Percentiles rank a stretch among this genome's conserved stretches.
These are phyloP conservation scores for Pemphredon lugubris DNA, from an alignment of 2,888 invertebrate genomes.

Conservation along the genomic window DNA sequence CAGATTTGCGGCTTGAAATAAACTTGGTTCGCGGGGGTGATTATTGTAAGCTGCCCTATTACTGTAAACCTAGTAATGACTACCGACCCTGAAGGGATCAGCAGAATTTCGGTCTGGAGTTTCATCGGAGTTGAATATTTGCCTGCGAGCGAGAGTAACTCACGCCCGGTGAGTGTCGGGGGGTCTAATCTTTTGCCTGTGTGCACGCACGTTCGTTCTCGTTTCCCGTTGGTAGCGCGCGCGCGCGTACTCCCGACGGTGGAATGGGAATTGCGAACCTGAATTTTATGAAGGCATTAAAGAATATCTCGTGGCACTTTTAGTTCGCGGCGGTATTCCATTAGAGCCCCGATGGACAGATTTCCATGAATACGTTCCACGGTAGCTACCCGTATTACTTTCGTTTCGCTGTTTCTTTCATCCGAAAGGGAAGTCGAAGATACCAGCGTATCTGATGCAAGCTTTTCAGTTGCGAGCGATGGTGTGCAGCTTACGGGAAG, in stretches of 20 bases:
- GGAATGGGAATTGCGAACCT: conserved; percentile 55
- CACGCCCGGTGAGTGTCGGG: conserved; percentile 43
- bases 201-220: conserved; percentile 34
- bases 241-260: conserved; percentile 26
- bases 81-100: conserved; percentile 68
- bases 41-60: conserved; percentile 62
- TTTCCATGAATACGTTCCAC: conserved; percentile 52
- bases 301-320: conserved; percentile 64
- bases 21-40: conserved; percentile 54
- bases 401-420: conserved; percentile 11
- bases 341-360: conserved; percentile 56
- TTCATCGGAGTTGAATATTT: conserved; percentile 72
- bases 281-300: conserved; percentile 69
- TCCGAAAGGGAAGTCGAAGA: conserved; percentile 34
- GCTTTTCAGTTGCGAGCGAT: no score
- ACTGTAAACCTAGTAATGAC: conserved; percentile 68
- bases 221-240: conserved; percentile 7
- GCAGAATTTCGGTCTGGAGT: conserved; percentile 66
- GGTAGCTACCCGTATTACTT: conserved; percentile 29
- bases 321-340: conserved; percentile 52
- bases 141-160: conserved; percentile 58
- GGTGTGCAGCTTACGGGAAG: no score
- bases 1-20: conserved; percentile 56
- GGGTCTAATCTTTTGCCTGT: conserved; percentile 47
- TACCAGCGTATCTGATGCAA: conserved; percentile 19